Evolutionary conservation across 2,797 vertebrate genomes (phyloP).

Genomic region (Phrynocephalus vlangalii): DNA sequence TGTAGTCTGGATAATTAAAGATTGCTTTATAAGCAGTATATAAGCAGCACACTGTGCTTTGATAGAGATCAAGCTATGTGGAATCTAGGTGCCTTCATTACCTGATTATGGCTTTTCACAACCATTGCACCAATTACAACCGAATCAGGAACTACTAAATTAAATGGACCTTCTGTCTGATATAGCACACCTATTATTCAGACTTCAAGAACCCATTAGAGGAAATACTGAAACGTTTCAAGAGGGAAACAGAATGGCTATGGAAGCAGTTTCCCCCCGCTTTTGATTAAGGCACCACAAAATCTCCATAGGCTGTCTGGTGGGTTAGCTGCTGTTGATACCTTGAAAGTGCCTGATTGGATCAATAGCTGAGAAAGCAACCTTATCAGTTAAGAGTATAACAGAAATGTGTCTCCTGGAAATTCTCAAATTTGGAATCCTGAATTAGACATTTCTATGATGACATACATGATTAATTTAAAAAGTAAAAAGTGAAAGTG

Average conservation of each 20-base stretch:
- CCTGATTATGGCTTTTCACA: too few species aligned
- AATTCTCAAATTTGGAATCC: background rate
- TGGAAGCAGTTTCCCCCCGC: background rate
- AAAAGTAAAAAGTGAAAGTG: too few species aligned
- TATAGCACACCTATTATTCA: background rate
- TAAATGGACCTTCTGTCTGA: background rate
- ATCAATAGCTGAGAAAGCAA: background rate
- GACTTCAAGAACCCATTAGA: background rate
- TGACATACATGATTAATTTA: slow-evolving; percentile 18
- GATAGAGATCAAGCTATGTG: background rate
- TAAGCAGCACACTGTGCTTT: too few species aligned
- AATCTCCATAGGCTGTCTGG: background rate
- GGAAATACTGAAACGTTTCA: background rate
- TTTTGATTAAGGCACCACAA: background rate
- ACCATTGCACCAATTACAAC: too few species aligned
- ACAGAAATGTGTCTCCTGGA: background rate
- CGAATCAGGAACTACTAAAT: background rate
- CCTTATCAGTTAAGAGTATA: background rate
- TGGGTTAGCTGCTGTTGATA: background rate
- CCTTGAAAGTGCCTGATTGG: fast-evolving
- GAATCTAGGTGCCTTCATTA: background rate
- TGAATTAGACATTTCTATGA: slow-evolving; percentile 31
- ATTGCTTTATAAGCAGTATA: too few species aligned
- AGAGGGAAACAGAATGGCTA: background rate
- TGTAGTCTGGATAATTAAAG: too few species aligned